Conservation (phyloP, 2,113 vertebrate genomes). For the Syngnathus scovelli region DNA sequence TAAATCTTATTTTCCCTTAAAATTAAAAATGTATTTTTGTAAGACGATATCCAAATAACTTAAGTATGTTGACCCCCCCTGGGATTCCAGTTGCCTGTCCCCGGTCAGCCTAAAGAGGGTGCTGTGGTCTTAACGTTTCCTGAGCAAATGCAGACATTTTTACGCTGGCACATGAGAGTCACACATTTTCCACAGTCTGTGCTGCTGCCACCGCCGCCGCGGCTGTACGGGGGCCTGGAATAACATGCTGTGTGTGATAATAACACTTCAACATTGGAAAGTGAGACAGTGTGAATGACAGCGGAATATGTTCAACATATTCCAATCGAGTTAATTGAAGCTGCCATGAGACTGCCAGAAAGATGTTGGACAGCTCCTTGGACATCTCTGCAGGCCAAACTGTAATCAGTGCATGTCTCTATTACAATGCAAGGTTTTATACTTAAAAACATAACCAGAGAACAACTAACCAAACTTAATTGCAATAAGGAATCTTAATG, state of each 20-base stretch:
- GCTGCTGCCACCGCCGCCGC: conserved; percentile 48
- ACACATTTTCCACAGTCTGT: conserved; percentile 50
- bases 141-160: conserved; percentile 51
- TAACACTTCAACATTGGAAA: conserved; percentile 51
- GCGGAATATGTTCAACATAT: conserved; percentile 25
- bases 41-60: neutral
- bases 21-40: neutral
- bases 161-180: conserved; percentile 47
- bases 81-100: conserved; percentile 27
- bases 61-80: conserved; percentile 24
- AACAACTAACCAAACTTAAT: neutral
- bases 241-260: conserved; percentile 46
- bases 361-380: conserved; percentile 3
- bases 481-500: neutral
- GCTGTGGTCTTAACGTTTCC: conserved; percentile 71
- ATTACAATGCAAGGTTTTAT: neutral
- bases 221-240: conserved; percentile 38
- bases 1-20: no score
- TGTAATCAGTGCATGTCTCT: neutral
- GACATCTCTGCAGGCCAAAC: neutral
- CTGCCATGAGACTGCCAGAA: conserved; percentile 5
- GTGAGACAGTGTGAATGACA: conserved; percentile 40
- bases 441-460: neutral
- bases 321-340: conserved; percentile 5
- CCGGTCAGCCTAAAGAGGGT: conserved; percentile 67